Percentiles rank a stretch among this genome's conserved stretches.
Conservation (phyloP, 1,140 invertebrate genomes). For the Apis dorsata region DNA sequence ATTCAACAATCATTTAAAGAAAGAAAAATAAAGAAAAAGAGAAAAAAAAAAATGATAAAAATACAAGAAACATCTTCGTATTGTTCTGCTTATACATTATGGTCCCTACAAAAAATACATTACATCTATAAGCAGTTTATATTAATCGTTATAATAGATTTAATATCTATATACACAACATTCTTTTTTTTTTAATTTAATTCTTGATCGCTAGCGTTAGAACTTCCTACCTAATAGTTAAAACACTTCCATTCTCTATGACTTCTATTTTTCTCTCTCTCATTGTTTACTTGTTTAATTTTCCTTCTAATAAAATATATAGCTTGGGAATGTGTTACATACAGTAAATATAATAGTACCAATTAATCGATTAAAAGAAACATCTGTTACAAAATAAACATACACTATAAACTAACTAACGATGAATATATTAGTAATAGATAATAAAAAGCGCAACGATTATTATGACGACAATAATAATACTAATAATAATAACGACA, state of each 20-base stretch:
- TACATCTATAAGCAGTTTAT: conserved; percentile 76
- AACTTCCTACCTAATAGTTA: conserved; percentile 59
- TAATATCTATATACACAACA: conserved; percentile 71
- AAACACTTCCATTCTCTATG: conserved; percentile 16
- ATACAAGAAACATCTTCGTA: conserved; percentile 19
- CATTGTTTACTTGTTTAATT: background rate
- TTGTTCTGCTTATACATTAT: conserved; percentile 68
- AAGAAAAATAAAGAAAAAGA: background rate
- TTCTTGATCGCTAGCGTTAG: conserved; percentile 24
- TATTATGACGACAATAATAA: conserved; percentile 15
- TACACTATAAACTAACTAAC: conserved; percentile 24
- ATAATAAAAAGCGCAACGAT: conserved; percentile 22
- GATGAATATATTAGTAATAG: conserved; percentile 27
- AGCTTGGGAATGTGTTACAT: conserved; percentile 60
- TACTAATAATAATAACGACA: conserved; percentile 29
- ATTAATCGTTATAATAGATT: conserved; percentile 61
- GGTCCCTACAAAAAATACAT: conserved; percentile 78
- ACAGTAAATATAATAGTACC: conserved; percentile 12
- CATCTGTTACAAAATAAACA: conserved; percentile 33
- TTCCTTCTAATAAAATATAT: conserved; percentile 6
- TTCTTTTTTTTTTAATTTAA: conserved; percentile 55
- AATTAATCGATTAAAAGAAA: conserved; percentile 33
- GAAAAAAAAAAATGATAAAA: background rate
- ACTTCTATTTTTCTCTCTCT: background rate
- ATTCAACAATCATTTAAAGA: conserved; percentile 42